phyloP scores from a whole-genome alignment of 1,140 invertebrate genomes.

The Zaprionus africanus region DNA sequence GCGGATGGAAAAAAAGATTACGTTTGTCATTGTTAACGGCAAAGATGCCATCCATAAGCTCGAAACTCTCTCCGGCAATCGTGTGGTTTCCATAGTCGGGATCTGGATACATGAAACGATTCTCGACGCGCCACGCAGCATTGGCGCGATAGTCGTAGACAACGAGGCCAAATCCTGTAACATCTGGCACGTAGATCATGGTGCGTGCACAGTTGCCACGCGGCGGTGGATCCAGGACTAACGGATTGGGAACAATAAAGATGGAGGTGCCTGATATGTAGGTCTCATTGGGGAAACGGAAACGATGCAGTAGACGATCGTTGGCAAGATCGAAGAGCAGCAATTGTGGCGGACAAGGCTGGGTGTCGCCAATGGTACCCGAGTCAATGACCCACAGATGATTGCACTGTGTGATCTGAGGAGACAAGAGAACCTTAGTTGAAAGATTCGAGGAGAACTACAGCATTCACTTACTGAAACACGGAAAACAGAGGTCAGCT shows the following conservation, averaged over 20 bases:
- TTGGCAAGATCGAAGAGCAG: conserved; percentile 87
- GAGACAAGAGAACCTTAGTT: not conserved
- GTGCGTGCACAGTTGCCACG: conserved; percentile 86
- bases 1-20: conserved; percentile 90
- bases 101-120: conserved; percentile 90
- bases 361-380: conserved; percentile 85
- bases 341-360: conserved; percentile 87
- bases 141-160: conserved; percentile 88
- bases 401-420: conserved; percentile 87
- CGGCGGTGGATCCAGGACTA: conserved; percentile 85
- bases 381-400: conserved; percentile 89
- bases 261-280: conserved; percentile 84
- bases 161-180: conserved; percentile 88
- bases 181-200: conserved; percentile 91
- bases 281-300: conserved; percentile 85
- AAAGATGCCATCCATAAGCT: conserved; percentile 86
- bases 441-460: not conserved
- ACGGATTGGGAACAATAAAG: conserved; percentile 86
- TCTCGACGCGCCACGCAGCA: conserved; percentile 88
- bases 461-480: conserved; percentile 84
- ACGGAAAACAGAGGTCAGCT: conserved; percentile 86
- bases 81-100: conserved; percentile 88
- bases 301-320: conserved; percentile 85
- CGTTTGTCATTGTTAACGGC: conserved; percentile 88
- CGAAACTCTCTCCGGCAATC: conserved; percentile 88